Evolutionary conservation across 1,140 invertebrate genomes (phyloP).

Genomic region (Coptotermes formosanus): DNA sequence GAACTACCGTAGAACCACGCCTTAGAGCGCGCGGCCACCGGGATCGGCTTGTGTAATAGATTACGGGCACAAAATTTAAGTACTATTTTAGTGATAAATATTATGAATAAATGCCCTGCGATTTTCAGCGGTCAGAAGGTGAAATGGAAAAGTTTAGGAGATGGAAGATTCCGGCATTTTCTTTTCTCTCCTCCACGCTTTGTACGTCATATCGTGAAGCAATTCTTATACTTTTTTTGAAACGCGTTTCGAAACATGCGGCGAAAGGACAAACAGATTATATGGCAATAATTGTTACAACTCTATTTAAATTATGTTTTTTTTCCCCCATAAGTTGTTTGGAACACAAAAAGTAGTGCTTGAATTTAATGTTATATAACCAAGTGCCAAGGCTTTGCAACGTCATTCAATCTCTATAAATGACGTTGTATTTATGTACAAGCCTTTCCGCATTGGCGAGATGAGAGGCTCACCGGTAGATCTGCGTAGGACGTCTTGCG

Average conservation of each 20-base stretch:
- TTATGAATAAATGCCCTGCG: too few relatives aligned
- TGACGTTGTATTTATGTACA: neutral
- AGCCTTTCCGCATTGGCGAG: neutral
- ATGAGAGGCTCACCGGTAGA: neutral
- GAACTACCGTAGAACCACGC: too few relatives aligned
- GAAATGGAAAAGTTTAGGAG: too few relatives aligned
- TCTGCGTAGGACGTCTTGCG: too few relatives aligned
- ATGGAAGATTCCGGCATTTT: too few relatives aligned
- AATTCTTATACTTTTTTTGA: neutral
- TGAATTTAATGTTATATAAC: neutral
- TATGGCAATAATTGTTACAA: neutral
- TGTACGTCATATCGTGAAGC: neutral
- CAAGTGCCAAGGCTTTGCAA: neutral
- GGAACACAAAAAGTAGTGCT: neutral
- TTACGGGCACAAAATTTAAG: too few relatives aligned
- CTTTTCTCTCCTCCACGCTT: too few relatives aligned
- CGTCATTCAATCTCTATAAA: conserved; percentile 4
- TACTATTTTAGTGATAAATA: too few relatives aligned
- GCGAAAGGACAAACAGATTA: neutral
- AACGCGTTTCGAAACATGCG: neutral
- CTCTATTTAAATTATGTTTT: neutral
- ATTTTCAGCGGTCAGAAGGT: too few relatives aligned
- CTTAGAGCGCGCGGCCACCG: too few relatives aligned
- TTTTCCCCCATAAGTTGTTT: neutral
- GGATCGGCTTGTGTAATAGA: too few relatives aligned